A percentile compares a stretch with the other conserved stretches of the same genome.
Conservation (phyloP, 2,113 vertebrate species). For the Mugil cephalus region DNA sequence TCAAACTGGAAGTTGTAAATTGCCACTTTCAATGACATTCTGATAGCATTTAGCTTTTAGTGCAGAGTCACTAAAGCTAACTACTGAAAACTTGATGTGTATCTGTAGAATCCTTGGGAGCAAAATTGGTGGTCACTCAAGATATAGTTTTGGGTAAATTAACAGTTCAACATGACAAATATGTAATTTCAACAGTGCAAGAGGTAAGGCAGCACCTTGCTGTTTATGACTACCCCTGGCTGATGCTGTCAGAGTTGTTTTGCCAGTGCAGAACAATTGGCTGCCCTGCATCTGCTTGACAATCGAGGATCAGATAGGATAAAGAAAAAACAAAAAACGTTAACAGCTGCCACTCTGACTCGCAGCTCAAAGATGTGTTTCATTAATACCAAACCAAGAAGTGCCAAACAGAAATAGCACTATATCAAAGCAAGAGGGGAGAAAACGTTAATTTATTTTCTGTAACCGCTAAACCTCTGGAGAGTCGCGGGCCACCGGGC, state of each 20-base stretch:
- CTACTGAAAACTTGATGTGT: neutral
- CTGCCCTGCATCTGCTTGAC: conserved; percentile 33
- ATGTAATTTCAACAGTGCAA: neutral
- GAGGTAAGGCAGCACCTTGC: neutral
- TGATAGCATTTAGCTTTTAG: conserved; percentile 6
- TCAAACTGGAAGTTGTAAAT: conserved; percentile 1
- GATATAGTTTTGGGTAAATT: conserved; percentile 10
- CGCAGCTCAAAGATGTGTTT: conserved; percentile 64
- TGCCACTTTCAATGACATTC: neutral
- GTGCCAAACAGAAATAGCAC: conserved; percentile 53
- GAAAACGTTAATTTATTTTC: too few relatives aligned
- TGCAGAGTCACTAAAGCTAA: neutral
- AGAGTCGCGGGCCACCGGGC: too few relatives aligned
- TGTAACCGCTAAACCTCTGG: too few relatives aligned
- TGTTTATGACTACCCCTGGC: conserved; percentile 13
- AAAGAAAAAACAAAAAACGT: conserved; percentile 59
- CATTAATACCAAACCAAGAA: conserved; percentile 59
- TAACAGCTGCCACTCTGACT: conserved; percentile 43
- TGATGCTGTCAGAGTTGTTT: conserved; percentile 28
- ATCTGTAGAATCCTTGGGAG: neutral
- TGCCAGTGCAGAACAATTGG: conserved; percentile 20
- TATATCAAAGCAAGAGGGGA: conserved; percentile 39
- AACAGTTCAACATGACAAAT: neutral
- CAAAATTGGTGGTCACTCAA: neutral
- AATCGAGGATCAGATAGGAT: conserved; percentile 50